Base-by-base conservation (phyloP, 2,113 vertebrate genomes). In the Tauraco erythrolophus region DNA sequence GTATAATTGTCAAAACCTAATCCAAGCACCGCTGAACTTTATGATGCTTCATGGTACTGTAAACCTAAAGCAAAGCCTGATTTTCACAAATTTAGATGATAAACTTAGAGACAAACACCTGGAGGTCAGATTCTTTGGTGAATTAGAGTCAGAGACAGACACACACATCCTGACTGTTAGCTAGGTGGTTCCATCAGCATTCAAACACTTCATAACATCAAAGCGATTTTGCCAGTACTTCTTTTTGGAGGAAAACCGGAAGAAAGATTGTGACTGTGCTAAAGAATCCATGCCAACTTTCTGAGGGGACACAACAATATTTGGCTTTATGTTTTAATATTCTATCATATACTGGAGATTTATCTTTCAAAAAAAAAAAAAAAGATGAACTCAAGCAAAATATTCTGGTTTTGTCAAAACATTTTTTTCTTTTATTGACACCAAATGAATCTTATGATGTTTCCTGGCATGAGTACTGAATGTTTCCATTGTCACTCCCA, bases 401-500 rank as follows among this genome's bases (percentile, higher is more conserved):
- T 92, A 86, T 84, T 93, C 69, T 39, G 31, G 4, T n/a, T 94
- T 95, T 94, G 88, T 94, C 88, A 96, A 95, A 93, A 88, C 7
- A 78, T 60, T 57, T 77, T 88, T 70, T 70, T 68, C 19, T 72
- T 87, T 89, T 88, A 85, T 88, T 93, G 93, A 96, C 92, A 76
- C 57, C 39, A 88, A 88, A 88, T 72, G 31, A 74, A 88, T 91
- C 41, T 72, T 76, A 50, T 45, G 66, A 93, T 83, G 6, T 88
- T 92, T 92, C 53, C 70, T 96, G 96, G 92, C 84, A 88, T 24
- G 18, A 72, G 24, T 50, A 64, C 57, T 57, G 78, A 93, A 48
- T 89, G 17, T 93, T 96, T 91, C 88, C 81, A 79, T 88, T 95
- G 69, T 96, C 93, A 61, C 33, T 88, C 65, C 43, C 7, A 14